phyloP scores from a whole-genome alignment of 1,140 invertebrate species.

The Calycopis cecrops region DNA sequence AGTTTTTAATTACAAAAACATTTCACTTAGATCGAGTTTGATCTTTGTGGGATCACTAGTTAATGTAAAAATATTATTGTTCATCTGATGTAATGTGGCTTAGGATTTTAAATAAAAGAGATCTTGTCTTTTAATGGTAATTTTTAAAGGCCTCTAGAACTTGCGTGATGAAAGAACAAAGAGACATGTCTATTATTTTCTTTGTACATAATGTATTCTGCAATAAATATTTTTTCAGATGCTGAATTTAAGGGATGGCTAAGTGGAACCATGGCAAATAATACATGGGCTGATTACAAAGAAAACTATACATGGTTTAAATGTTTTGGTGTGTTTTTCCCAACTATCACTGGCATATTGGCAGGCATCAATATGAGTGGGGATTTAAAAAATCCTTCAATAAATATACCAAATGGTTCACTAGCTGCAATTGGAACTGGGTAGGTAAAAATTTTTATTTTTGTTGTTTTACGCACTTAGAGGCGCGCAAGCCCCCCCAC shows the following conservation, averaged over 20 bases:
- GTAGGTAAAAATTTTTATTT: conserved; percentile 63
- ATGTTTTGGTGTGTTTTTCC: conserved; percentile 96
- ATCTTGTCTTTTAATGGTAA: too few relatives aligned
- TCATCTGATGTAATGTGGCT: too few relatives aligned
- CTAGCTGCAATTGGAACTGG: conserved; percentile 91
- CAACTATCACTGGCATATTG: conserved; percentile 94
- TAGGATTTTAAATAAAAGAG: too few relatives aligned
- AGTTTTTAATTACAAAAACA: too few relatives aligned
- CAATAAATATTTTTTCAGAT: conserved; percentile 28
- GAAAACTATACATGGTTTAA: conserved; percentile 91
- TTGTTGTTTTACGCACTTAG: too few relatives aligned
- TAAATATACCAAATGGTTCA: conserved; percentile 95
- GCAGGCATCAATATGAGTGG: conserved; percentile 99
- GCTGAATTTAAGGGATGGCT: conserved; percentile 90
- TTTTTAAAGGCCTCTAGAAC: too few relatives aligned
- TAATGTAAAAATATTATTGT: conserved; percentile 13
- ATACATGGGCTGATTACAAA: conserved; percentile 88
- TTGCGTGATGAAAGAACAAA: too few relatives aligned
- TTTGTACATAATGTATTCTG: not conserved
- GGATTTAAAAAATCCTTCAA: conserved; percentile 92
- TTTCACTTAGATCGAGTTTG: too few relatives aligned
- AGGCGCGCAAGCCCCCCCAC: too few relatives aligned
- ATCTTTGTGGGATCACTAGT: too few relatives aligned
- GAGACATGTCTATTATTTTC: not conserved
- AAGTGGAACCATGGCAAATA: conserved; percentile 85